Conservation (phyloP, 2,113 vertebrate species). For the Pseudopodoces humilis region DNA sequence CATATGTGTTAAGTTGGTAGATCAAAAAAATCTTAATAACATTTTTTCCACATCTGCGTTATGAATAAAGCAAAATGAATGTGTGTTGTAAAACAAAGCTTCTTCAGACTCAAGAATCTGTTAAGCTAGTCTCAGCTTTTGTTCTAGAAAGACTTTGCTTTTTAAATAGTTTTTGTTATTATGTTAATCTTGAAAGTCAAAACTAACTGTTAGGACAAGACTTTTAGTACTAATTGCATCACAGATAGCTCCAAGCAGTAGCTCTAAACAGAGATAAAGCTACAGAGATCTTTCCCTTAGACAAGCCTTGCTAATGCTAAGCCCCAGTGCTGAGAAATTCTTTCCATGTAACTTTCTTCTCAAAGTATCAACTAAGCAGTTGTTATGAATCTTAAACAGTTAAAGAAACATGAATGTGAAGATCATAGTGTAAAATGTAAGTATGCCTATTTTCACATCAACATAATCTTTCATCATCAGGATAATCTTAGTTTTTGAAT, state of each 20-base stretch:
- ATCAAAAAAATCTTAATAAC: neutral
- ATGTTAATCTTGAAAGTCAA: neutral
- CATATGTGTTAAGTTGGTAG: neutral
- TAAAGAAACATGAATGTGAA: neutral
- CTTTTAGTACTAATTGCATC: neutral
- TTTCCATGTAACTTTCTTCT: neutral
- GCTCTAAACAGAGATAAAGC: neutral
- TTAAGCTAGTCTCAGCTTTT: neutral
- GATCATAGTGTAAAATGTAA: neutral
- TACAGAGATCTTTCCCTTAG: neutral
- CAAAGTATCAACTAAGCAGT: neutral
- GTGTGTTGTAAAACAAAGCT: neutral
- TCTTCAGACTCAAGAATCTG: neutral
- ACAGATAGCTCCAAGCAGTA: neutral
- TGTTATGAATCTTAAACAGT: neutral
- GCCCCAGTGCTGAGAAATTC: neutral
- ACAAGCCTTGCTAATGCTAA: neutral
- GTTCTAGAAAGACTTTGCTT: neutral
- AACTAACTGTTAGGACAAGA: neutral
- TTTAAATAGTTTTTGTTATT: neutral
- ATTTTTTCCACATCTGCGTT: neutral
- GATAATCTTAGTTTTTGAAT: neutral
- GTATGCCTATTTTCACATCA: neutral
- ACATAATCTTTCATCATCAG: neutral
- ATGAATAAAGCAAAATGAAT: neutral